These are phyloP conservation scores for Bubo bubo DNA, from an alignment of 2,113 vertebrate species.

Conservation along the genomic window DNA sequence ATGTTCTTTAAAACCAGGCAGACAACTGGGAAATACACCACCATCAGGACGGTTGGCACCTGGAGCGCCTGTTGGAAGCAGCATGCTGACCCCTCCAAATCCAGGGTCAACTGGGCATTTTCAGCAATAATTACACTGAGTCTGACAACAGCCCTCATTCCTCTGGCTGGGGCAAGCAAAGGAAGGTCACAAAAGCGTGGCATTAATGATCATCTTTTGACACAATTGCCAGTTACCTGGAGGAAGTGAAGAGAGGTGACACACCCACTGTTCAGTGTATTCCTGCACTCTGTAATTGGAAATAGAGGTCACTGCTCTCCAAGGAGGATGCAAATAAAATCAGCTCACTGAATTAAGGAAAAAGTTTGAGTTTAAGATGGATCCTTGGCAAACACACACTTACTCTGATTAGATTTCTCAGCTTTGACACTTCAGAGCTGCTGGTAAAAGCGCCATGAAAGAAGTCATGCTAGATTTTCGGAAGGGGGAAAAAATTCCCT, in stretches of 20 bases:
- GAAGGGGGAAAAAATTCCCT: background rate
- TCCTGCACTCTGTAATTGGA: background rate
- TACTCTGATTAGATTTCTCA: background rate
- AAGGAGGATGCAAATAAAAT: background rate
- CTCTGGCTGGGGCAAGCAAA: background rate
- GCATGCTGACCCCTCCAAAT: background rate
- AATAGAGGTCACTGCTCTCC: background rate
- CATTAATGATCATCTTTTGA: background rate
- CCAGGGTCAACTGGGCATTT: background rate
- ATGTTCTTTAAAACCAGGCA: background rate
- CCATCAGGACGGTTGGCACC: fast-evolving
- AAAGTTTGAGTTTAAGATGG: background rate
- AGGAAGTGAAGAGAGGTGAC: background rate
- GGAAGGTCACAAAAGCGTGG: background rate
- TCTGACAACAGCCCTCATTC: background rate
- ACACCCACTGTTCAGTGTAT: background rate
- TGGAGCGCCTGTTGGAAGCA: background rate
- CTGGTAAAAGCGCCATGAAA: background rate
- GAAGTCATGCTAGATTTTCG: background rate
- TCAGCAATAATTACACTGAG: background rate
- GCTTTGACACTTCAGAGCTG: background rate
- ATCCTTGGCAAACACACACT: background rate
- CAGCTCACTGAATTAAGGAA: background rate
- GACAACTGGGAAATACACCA: background rate
- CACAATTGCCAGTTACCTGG: fast-evolving